Evolutionary conservation across 2,888 invertebrate genomes (phyloP).

Genomic region (Lapara coniferarum): DNA sequence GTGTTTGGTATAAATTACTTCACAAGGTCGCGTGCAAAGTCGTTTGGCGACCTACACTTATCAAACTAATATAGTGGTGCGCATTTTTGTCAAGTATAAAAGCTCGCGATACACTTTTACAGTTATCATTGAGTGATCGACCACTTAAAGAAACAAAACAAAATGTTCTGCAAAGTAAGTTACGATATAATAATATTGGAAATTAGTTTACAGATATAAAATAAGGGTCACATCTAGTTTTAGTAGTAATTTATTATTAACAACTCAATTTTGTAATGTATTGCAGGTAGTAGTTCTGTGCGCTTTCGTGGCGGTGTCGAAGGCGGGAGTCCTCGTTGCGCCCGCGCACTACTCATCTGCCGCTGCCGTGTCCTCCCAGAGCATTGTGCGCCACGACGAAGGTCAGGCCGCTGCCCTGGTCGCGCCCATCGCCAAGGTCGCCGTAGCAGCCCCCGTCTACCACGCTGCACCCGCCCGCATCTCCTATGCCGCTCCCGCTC

Average conservation of each 20-base stretch:
- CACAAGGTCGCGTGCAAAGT: slow-evolving; percentile 29
- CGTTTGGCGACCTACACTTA: slow-evolving; percentile 31
- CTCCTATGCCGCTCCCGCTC: slow-evolving; percentile 37
- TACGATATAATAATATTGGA: background rate
- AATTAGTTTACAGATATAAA: background rate
- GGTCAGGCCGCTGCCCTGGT: slow-evolving; percentile 41
- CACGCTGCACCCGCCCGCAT: slow-evolving; percentile 37
- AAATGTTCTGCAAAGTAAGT: slow-evolving; percentile 39
- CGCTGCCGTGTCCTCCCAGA: slow-evolving; percentile 57
- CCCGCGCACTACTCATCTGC: slow-evolving; percentile 59
- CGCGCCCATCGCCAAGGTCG: slow-evolving; percentile 45
- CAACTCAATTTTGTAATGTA: background rate
- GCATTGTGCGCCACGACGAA: slow-evolving; percentile 52
- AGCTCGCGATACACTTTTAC: slow-evolving; percentile 24
- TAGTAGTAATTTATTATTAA: too few relatives aligned
- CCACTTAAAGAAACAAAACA: slow-evolving; percentile 27
- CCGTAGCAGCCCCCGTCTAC: slow-evolving; percentile 33
- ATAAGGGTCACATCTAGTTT: too few relatives aligned
- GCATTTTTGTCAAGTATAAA: slow-evolving; percentile 32
- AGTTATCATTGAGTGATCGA: slow-evolving; percentile 31
- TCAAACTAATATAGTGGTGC: slow-evolving; percentile 26
- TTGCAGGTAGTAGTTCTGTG: slow-evolving; percentile 41
- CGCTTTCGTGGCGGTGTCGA: slow-evolving; percentile 54
- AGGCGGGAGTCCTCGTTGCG: slow-evolving; percentile 58
- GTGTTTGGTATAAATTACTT: slow-evolving; percentile 17